Percentiles rank a stretch among this genome's conserved stretches.
Conservation (phyloP, 2,888 invertebrate species). For the Tetropium fuscum region DNA sequence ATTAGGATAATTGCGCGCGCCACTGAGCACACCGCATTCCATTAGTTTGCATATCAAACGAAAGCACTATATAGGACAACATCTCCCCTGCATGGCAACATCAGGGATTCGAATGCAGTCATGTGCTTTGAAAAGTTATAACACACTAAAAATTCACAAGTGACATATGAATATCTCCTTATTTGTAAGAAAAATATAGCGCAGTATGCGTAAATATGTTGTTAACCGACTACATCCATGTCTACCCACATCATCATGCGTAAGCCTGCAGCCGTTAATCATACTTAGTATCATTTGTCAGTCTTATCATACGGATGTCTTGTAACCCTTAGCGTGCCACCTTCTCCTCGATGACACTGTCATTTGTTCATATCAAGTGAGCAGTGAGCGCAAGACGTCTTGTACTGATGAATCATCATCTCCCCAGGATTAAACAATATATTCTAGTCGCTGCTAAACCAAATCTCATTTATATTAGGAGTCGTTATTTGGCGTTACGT, state of each 20-base stretch:
- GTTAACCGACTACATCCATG: slow-evolving; percentile 10
- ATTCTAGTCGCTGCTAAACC: slow-evolving; percentile 37
- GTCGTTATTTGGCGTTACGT: slow-evolving; percentile 25
- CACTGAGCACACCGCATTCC: too few relatives aligned
- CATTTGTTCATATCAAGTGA: slow-evolving; percentile 45
- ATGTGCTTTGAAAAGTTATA: not conserved
- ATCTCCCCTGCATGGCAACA: not conserved
- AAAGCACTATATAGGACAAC: too few relatives aligned
- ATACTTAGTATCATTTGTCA: slow-evolving; percentile 55
- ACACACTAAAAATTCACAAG: slow-evolving; percentile 16
- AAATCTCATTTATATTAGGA: slow-evolving; percentile 32
- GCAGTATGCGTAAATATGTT: slow-evolving; percentile 34
- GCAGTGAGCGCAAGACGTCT: slow-evolving; percentile 31
- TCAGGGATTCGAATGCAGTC: not conserved
- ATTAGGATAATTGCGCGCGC: too few relatives aligned
- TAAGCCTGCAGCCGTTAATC: slow-evolving; percentile 50
- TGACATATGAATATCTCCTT: slow-evolving; percentile 37
- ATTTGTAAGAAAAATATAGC: slow-evolving; percentile 27
- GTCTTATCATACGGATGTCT: slow-evolving; percentile 52
- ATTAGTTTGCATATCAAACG: too few relatives aligned
- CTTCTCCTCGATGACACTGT: slow-evolving; percentile 38
- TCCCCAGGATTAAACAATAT: slow-evolving; percentile 36
- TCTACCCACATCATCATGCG: slow-evolving; percentile 35
- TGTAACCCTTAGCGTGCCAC: slow-evolving; percentile 41
- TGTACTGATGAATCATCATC: slow-evolving; percentile 38